Evolutionary conservation across 1,140 invertebrate genomes (phyloP).

Genomic region (Dendroctonus valens): DNA sequence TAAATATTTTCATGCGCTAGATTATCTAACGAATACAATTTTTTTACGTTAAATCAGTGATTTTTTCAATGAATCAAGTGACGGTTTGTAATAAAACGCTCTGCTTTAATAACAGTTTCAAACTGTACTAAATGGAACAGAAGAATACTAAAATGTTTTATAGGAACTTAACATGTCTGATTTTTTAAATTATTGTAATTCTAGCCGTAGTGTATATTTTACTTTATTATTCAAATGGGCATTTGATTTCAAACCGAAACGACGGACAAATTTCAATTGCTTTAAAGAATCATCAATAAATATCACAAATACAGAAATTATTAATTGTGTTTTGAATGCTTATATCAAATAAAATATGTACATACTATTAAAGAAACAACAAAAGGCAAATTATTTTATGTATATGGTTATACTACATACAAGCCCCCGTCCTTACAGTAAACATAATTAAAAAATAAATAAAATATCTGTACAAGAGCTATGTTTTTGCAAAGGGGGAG

Average conservation of each 20-base stretch:
- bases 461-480: constrained; percentile 45
- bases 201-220: background rate
- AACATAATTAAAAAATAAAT: constrained; percentile 41
- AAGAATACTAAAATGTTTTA: too few relatives aligned
- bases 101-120: too few relatives aligned
- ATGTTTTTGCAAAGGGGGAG: constrained; percentile 26
- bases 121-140: too few relatives aligned
- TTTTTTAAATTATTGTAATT: too few relatives aligned
- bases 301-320: constrained; percentile 28
- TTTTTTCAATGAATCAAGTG: background rate
- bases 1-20: constrained; percentile 12
- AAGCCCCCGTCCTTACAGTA: constrained; percentile 28
- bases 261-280: constrained; percentile 1
- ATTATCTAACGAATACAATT: constrained; percentile 9
- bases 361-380: constrained; percentile 34
- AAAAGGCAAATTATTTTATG: constrained; percentile 41
- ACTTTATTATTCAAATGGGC: background rate
- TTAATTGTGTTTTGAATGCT: constrained; percentile 18
- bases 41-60: background rate
- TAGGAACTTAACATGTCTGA: too few relatives aligned
- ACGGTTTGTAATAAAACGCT: too few relatives aligned
- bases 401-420: constrained; percentile 49
- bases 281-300: constrained; percentile 23
- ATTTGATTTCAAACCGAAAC: background rate
- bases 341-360: constrained; percentile 36